Conservation (phyloP, 2,113 vertebrate genomes). For the Delphinapterus leucas region DNA sequence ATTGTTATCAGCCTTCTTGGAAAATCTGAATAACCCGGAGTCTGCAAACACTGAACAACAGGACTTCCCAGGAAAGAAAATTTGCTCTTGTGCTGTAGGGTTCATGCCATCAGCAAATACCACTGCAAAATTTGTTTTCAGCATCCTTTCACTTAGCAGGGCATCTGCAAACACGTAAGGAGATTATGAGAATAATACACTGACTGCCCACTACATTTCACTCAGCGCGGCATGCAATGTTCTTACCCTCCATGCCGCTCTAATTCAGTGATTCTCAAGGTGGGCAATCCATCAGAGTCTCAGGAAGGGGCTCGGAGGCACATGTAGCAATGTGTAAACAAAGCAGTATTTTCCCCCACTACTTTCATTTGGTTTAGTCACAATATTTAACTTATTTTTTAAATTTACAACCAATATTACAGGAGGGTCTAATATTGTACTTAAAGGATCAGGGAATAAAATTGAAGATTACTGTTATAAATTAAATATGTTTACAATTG, state of each 20-base stretch:
- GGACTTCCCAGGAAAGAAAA: not conserved
- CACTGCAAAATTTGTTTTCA: not conserved
- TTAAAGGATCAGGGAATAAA: not conserved
- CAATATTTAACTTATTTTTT: not conserved
- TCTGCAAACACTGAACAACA: not conserved
- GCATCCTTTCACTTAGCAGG: not conserved
- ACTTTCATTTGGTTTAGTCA: not conserved
- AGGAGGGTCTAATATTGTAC: not conserved
- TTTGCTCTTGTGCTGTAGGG: not conserved
- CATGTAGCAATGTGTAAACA: accelerated
- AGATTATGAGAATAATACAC: accelerated
- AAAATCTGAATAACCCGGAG: not conserved
- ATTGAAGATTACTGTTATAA: not conserved
- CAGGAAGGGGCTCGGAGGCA: accelerated
- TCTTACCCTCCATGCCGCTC: accelerated
- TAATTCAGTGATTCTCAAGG: not conserved
- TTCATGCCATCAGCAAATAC: not conserved
- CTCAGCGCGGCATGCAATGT: accelerated
- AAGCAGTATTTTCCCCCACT: accelerated
- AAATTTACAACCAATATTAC: not conserved
- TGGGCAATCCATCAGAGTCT: not conserved
- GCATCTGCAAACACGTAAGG: not conserved
- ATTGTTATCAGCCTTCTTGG: not conserved
- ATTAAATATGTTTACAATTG: not conserved
- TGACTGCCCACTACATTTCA: not conserved